phyloP scores from a whole-genome alignment of 2,113 vertebrate genomes.

The Tragulus kanchil region DNA sequence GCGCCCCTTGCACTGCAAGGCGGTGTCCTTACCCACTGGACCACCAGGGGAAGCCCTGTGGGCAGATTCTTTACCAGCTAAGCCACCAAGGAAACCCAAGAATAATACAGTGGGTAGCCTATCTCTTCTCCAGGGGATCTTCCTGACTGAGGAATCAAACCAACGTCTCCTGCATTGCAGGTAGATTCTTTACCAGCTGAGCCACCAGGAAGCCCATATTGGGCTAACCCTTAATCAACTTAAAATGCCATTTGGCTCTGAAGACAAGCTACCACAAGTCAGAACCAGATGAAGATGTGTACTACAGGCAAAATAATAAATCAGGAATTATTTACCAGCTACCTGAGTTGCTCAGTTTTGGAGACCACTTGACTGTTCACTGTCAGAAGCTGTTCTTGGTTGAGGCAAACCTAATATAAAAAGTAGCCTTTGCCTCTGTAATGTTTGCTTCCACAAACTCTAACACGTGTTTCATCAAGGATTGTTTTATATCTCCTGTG shows the following conservation, averaged over 20 bases:
- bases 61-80: too few species aligned
- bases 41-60: too few species aligned
- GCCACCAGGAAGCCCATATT: too few species aligned
- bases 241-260: neutral
- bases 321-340: neutral
- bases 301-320: neutral
- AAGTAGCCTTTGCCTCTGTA: neutral
- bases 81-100: too few species aligned
- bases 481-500: neutral
- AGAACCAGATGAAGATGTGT: neutral
- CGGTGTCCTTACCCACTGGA: too few species aligned
- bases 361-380: neutral
- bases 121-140: too few species aligned
- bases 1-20: too few species aligned
- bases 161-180: too few species aligned
- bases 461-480: conserved; percentile 16
- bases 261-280: neutral
- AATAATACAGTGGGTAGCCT: too few species aligned
- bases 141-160: too few species aligned
- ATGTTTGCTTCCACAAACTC: neutral
- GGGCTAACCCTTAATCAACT: neutral
- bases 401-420: neutral
- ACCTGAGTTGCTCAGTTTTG: neutral
- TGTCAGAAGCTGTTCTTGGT: neutral
- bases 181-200: too few species aligned